These are phyloP conservation scores for Nibea albiflora DNA, from an alignment of 2,113 vertebrate species.

Conservation along the genomic window DNA sequence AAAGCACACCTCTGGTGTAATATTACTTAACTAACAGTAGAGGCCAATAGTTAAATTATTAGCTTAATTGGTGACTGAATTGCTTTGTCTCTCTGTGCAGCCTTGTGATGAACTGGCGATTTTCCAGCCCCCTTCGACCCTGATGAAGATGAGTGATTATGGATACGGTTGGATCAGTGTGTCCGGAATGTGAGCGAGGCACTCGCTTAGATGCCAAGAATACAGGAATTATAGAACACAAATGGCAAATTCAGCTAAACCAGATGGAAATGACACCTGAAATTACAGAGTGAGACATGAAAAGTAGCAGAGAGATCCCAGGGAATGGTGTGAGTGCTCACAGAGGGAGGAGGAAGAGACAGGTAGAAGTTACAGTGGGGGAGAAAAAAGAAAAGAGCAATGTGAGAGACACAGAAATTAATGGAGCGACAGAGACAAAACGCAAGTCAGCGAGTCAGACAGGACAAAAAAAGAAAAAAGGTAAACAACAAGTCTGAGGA, in stretches of 20 bases:
- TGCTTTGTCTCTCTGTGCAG: too few species aligned
- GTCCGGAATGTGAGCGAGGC: background rate
- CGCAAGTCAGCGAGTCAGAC: constrained; percentile 32
- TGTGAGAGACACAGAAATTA: constrained; percentile 42
- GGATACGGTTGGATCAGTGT: too few species aligned
- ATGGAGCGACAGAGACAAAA: constrained; percentile 49
- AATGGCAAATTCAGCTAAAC: constrained; percentile 12
- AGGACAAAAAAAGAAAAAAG: constrained; percentile 18
- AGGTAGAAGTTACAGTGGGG: constrained; percentile 21
- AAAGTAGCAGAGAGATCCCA: constrained; percentile 15
- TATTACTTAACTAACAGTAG: too few species aligned
- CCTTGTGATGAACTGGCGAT: too few species aligned
- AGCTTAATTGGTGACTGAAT: too few species aligned
- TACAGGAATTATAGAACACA: background rate
- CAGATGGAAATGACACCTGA: constrained; percentile 2
- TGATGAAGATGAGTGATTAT: too few species aligned
- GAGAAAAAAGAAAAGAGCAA: constrained; percentile 25
- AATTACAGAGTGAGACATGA: background rate
- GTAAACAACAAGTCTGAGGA: constrained; percentile 48
- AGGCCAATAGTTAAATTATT: too few species aligned
- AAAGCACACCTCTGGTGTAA: too few species aligned
- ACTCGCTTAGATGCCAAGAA: background rate
- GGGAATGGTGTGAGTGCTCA: constrained; percentile 16
- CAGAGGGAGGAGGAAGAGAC: constrained; percentile 38
- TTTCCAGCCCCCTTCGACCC: too few species aligned